Conservation (phyloP, 2,797 vertebrate species). For the Myotis vivesi region DNA sequence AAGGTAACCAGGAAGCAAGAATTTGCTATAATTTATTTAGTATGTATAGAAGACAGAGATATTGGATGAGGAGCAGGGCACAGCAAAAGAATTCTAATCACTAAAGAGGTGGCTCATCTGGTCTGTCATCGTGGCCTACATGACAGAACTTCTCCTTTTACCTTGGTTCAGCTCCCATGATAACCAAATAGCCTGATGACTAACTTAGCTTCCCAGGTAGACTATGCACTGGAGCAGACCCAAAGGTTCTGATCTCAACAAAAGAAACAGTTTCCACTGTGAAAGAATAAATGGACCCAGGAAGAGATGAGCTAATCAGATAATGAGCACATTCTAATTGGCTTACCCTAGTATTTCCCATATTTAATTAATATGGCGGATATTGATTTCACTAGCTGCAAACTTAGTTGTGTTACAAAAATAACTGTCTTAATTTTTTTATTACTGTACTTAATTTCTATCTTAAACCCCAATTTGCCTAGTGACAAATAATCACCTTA, state of each 20-base stretch:
- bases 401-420: constrained; percentile 16
- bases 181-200: neutral
- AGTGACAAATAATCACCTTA: neutral
- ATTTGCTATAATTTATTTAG: neutral
- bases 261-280: neutral
- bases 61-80: neutral
- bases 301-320: constrained; percentile 48
- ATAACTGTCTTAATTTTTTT: neutral
- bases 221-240: neutral
- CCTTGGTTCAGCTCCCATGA: neutral
- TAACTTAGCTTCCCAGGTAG: neutral
- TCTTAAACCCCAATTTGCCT: neutral
- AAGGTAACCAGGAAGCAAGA: neutral
- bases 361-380: constrained; percentile 53
- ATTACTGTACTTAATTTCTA: neutral
- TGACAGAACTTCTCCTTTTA: neutral
- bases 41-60: neutral
- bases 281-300: constrained; percentile 8
- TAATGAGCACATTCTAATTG: neutral
- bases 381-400: constrained; percentile 27
- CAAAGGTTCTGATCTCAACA: neutral
- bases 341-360: neutral
- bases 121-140: neutral
- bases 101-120: neutral
- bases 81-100: neutral